phyloP scores from a whole-genome alignment of 2,797 vertebrate species.

The Threskiornis aethiopicus region DNA sequence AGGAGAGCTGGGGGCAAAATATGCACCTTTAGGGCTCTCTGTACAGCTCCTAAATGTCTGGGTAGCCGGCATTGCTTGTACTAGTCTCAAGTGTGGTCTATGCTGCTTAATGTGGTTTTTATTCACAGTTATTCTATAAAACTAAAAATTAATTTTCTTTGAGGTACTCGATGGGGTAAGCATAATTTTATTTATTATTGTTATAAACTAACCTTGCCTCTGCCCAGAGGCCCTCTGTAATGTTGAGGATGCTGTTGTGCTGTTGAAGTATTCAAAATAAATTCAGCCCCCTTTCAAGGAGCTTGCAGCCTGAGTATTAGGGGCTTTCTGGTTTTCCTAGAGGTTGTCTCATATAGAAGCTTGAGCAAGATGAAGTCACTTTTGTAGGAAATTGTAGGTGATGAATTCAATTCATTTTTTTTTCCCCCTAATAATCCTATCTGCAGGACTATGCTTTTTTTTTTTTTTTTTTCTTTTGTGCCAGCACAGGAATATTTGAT shows the following conservation, averaged over 20 bases:
- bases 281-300: not conserved
- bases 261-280: not conserved
- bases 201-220: not conserved
- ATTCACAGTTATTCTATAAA: not conserved
- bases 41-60: not conserved
- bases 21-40: not conserved
- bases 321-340: not conserved
- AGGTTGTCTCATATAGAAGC: not conserved
- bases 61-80: not conserved
- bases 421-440: not conserved
- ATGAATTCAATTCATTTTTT: not conserved
- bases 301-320: not conserved
- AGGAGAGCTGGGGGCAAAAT: not conserved
- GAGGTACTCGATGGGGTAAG: not conserved
- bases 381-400: not conserved
- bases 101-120: not conserved
- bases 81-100: not conserved
- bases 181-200: conserved; percentile 13
- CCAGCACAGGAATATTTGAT: not conserved
- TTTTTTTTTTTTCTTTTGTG: not conserved
- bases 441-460: not conserved
- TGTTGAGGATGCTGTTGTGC: not conserved
- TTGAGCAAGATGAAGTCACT: not conserved
- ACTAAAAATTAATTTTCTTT: conserved; percentile 6
- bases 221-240: not conserved